Base-by-base conservation (phyloP, 2,888 invertebrate genomes). In the Cerastoderma edule region DNA sequence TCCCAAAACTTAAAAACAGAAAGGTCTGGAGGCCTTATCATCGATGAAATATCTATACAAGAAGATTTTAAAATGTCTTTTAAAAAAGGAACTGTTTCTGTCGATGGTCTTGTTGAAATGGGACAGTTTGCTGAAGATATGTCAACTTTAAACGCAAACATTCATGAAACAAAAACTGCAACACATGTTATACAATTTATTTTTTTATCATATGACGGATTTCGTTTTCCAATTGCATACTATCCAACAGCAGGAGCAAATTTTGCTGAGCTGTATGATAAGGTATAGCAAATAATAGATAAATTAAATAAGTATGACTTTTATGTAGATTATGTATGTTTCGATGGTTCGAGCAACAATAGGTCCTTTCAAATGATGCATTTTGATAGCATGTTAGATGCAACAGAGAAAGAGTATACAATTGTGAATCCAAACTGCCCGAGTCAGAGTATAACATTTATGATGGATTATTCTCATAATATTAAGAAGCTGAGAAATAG, bases 381-480 rank as follows among this genome's bases (percentile, higher is more conserved):
- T 48, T 71, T 75, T 44, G 13, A 75, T 30, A 67, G 63, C 27
- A 8, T 27, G 22, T 6, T 5, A n/a, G 70, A 66, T 50, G 57
- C 35, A 22, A 75, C 13, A 67, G 28, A 54, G 19, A 71, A 44
- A 32, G 22, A 39, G 4, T 67, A 32, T 53, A 67, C 60, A 44
- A 35, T 54, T 10, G 39, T 10, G n/a, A 67, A 66, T 33, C 70
- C 60, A 39, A 71, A 30, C 32, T 30, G 46, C 8, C 50, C 66
- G 1, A 54, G 46, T 35, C 53, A 67, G 30, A 53, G 24, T 22
- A 53, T 67, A 27, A 71, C 65, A 22, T 53, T 75, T 1, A 54
- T 76, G 16, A 72, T 76, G 72, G 72, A 77, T 46, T 69, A 68
- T 54, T 72, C 68, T 8, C 77, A 77, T 54, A 72, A 68, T 24